A percentile compares a stretch with the other conserved stretches of the same genome.
phyloP scores from a whole-genome alignment of 1,140 invertebrate species.

The Amyelois transitella region DNA sequence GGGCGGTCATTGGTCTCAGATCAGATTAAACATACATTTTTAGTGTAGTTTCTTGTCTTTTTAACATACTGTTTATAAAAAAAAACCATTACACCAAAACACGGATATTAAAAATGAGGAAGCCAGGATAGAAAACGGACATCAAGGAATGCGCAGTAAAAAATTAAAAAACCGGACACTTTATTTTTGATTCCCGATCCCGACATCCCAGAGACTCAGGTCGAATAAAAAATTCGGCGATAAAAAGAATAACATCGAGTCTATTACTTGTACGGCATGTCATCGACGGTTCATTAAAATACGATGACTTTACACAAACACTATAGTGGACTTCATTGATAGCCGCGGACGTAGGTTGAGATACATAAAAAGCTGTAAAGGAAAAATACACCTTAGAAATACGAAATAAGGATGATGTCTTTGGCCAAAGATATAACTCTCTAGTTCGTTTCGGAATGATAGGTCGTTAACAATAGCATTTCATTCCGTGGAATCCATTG shows the following conservation, averaged over 20 bases:
- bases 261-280: constrained; percentile 71
- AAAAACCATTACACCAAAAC: neutral
- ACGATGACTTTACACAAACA: constrained; percentile 71
- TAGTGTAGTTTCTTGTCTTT: neutral
- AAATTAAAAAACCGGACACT: constrained; percentile 29
- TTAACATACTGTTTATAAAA: neutral
- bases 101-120: constrained; percentile 16
- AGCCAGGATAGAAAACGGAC: constrained; percentile 28
- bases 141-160: constrained; percentile 39
- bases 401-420: constrained; percentile 23
- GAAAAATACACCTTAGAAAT: constrained; percentile 27
- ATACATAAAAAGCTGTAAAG: constrained; percentile 49
- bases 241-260: constrained; percentile 70
- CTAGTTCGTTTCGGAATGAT: constrained; percentile 56
- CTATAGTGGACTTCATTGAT: constrained; percentile 72
- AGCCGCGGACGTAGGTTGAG: constrained; percentile 64
- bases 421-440: constrained; percentile 28
- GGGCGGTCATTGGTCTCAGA: too few relatives aligned
- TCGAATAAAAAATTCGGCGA: constrained; percentile 62
- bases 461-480: constrained; percentile 65
- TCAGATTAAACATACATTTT: too few relatives aligned
- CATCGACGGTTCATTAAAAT: constrained; percentile 73
- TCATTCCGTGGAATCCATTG: constrained; percentile 72
- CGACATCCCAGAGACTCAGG: constrained; percentile 44
- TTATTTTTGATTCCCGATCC: constrained; percentile 35